These are phyloP conservation scores for Hoplostethus mediterraneus DNA, from an alignment of 2,797 vertebrate genomes.

Conservation along the genomic window DNA sequence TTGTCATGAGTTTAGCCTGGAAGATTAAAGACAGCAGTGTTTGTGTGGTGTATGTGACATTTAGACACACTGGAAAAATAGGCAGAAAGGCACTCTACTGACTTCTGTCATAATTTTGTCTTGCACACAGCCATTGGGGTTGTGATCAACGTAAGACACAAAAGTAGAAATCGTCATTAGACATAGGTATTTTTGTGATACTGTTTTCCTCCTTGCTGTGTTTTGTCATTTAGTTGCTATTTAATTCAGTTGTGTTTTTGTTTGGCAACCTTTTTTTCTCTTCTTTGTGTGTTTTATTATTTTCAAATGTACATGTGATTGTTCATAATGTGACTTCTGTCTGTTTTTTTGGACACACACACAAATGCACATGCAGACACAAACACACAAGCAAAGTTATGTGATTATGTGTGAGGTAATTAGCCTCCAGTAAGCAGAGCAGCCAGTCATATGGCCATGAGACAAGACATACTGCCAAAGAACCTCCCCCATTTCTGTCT, in stretches of 20 bases:
- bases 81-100: background rate
- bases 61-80: background rate
- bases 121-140: too few species aligned
- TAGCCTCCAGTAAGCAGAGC: conserved; percentile 30
- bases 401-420: conserved; percentile 3
- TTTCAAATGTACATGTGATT: background rate
- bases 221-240: background rate
- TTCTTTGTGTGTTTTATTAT: conserved; percentile 6
- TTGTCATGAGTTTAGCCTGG: conserved; percentile 18
- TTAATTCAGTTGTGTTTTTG: background rate
- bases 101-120: background rate
- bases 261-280: background rate
- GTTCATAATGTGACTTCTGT: background rate
- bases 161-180: too few species aligned
- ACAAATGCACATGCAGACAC: background rate
- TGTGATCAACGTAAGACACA: too few species aligned
- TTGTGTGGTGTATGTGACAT: background rate
- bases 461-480: conserved; percentile 16
- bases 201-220: background rate
- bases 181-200: too few species aligned
- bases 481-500: background rate
- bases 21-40: background rate
- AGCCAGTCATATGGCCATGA: conserved; percentile 43
- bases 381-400: background rate
- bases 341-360: conserved; percentile 8